phyloP scores from a whole-genome alignment of 2,888 invertebrate species.

The Pandemis cinnamomeana region DNA sequence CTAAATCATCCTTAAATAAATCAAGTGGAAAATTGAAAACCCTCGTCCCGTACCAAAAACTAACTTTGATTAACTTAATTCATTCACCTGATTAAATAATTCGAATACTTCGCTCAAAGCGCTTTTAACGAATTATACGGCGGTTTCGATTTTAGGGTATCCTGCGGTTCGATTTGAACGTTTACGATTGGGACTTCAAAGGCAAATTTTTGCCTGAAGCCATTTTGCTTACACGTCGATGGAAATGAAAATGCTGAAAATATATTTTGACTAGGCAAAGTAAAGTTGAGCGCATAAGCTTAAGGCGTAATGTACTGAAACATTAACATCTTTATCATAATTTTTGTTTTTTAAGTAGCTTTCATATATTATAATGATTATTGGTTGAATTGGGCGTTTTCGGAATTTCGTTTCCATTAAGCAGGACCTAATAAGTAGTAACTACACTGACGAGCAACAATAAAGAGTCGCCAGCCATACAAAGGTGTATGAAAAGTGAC shows the following conservation, averaged over 20 bases:
- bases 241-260: not conserved
- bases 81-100: conserved; percentile 62
- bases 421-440: too few species aligned
- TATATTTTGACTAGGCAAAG: not conserved
- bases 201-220: not conserved
- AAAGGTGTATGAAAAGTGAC: too few species aligned
- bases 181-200: not conserved
- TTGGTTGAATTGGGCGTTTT: too few species aligned
- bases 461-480: too few species aligned
- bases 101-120: conserved; percentile 46
- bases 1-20: conserved; percentile 71
- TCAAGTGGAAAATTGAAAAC: conserved; percentile 80
- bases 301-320: not conserved
- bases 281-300: not conserved
- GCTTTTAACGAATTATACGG: conserved; percentile 31
- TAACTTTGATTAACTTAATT: conserved; percentile 69
- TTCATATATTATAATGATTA: too few species aligned
- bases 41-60: conserved; percentile 54
- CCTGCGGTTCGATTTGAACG: not conserved
- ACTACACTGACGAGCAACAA: too few species aligned
- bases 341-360: too few species aligned
- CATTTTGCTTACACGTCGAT: not conserved
- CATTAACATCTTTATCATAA: not conserved
- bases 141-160: conserved; percentile 31
- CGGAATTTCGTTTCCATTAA: too few species aligned